Conservation (phyloP, 2,888 invertebrate species). For the Ochropleura plecta region DNA sequence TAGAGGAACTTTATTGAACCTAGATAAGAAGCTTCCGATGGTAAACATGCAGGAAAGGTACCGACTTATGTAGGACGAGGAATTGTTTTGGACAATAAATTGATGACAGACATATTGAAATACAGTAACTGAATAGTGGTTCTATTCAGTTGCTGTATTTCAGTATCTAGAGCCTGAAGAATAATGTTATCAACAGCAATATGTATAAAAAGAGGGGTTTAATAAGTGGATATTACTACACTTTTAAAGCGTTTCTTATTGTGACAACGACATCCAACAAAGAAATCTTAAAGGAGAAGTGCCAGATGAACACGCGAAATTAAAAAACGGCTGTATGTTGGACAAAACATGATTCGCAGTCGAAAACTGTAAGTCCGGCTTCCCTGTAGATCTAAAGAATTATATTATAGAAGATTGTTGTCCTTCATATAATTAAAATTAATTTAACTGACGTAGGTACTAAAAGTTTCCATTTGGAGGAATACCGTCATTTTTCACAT, state of each 20-base stretch:
- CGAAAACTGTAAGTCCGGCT: not conserved
- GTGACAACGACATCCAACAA: not conserved
- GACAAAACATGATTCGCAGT: no score
- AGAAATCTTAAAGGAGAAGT: not conserved
- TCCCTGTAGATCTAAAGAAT: not conserved
- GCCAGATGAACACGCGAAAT: no score
- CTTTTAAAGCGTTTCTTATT: not conserved
- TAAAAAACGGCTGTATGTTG: no score
- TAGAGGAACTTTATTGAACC: slow-evolving; percentile 58
- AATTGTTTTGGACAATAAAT: not conserved
- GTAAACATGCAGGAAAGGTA: slow-evolving; percentile 39
- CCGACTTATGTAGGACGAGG: not conserved
- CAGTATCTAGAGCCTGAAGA: no score
- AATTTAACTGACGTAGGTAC: not conserved
- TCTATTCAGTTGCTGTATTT: no score
- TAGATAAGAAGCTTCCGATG: slow-evolving; percentile 66
- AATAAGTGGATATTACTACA: not conserved
- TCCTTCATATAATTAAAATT: not conserved
- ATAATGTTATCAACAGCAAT: not conserved
- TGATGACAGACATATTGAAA: not conserved
- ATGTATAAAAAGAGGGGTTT: not conserved
- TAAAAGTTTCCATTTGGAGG: not conserved
- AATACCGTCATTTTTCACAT: no score
- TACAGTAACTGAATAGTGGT: not conserved
- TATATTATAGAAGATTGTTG: not conserved